These are phyloP conservation scores for Latrodectus geometricus DNA, from an alignment of 1,140 invertebrate genomes.

Conservation along the genomic window DNA sequence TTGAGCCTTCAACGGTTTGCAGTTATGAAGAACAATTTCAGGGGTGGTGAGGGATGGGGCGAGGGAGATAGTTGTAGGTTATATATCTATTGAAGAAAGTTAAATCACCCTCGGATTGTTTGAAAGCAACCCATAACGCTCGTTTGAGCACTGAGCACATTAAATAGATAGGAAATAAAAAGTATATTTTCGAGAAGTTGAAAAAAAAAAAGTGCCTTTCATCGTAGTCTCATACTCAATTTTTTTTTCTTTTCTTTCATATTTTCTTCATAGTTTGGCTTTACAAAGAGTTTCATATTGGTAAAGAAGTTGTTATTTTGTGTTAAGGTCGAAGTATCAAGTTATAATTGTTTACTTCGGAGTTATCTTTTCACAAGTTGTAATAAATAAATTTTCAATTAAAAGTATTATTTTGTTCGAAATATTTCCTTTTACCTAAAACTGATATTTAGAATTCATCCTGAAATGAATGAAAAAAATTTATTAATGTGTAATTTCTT, in stretches of 20 bases:
- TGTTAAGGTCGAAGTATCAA: background rate
- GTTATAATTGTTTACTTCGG: too few species aligned
- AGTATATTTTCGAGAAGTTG: background rate
- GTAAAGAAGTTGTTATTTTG: background rate
- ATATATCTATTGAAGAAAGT: slow-evolving; percentile 43
- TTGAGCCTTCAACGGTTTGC: background rate
- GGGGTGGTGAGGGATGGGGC: background rate
- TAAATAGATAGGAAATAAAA: slow-evolving; percentile 35
- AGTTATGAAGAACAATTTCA: slow-evolving; percentile 32
- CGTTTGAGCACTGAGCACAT: slow-evolving; percentile 46
- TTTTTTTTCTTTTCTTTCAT: background rate
- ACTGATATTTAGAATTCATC: too few species aligned
- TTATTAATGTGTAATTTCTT: too few species aligned
- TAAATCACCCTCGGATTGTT: slow-evolving; percentile 51
- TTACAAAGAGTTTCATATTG: background rate
- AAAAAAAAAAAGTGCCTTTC: background rate
- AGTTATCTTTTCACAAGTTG: too few species aligned
- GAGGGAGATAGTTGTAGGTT: background rate
- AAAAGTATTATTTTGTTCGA: too few species aligned
- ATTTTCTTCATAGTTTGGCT: background rate
- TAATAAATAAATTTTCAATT: too few species aligned
- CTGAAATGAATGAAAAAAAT: too few species aligned
- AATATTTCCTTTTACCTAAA: too few species aligned
- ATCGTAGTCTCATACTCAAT: background rate
- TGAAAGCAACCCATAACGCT: slow-evolving; percentile 41